Percentiles rank a stretch among this genome's conserved stretches.
phyloP scores from a whole-genome alignment of 2,113 vertebrate species.

The Menura novaehollandiae region DNA sequence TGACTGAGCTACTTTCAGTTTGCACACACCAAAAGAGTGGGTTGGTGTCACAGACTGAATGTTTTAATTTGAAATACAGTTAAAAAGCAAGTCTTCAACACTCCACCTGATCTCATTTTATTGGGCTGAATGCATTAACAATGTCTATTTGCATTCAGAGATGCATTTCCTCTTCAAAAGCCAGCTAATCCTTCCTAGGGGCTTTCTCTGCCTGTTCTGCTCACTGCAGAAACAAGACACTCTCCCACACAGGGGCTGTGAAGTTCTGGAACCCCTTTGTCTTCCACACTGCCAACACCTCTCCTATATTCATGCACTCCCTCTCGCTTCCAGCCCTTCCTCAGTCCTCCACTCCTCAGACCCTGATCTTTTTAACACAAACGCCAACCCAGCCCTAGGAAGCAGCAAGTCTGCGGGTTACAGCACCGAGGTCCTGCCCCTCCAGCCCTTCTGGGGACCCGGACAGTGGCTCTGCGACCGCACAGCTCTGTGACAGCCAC shows the following conservation, averaged over 20 bases:
- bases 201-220: not conserved
- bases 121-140: not conserved
- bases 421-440: not conserved
- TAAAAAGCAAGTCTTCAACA: not conserved
- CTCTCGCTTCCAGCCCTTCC: not conserved
- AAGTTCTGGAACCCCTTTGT: not conserved
- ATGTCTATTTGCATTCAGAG: not conserved
- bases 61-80: not conserved
- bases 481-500: not conserved
- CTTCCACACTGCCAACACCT: not conserved
- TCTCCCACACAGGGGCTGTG: not conserved
- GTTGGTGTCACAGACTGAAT: rapidly evolving
- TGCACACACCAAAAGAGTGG: not conserved
- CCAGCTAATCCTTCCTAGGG: not conserved
- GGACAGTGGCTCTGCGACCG: not conserved
- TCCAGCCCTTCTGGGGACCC: not conserved
- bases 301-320: rapidly evolving
- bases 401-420: not conserved
- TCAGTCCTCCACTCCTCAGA: not conserved
- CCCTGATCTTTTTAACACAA: too few relatives aligned
- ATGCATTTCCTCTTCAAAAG: not conserved
- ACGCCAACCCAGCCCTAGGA: rapidly evolving
- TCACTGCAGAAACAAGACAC: not conserved
- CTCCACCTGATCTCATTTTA: not conserved
- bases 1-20: slow-evolving; percentile 44